Base-by-base conservation (phyloP, 2,797 vertebrate species). In the Chromis chromis region DNA sequence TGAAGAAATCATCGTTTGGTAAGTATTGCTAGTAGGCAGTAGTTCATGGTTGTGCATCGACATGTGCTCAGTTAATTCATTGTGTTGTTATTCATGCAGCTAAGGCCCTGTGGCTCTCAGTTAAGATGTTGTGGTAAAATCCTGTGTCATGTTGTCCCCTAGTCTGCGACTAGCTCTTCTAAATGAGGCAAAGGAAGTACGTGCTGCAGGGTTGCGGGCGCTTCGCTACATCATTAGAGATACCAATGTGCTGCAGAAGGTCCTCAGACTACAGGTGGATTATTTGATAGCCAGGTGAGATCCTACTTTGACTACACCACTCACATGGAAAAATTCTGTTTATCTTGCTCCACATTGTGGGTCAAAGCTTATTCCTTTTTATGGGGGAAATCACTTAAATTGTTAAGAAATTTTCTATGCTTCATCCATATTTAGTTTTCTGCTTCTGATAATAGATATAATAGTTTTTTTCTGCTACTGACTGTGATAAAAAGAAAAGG, bases 1-100 rank as follows among this genome's bases (percentile, higher is more conserved):
- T 83, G 97, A 99, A 92, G 96, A 98, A 94, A 98, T 99, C 87
- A 99, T 99, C 84, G 95, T 99, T 92, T 99, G 98, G 98, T 99
- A 94, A 96, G 96, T 95, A 10, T 49, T 46, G 6, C 57, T 24
- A 12, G 1, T 6, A 36, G 19, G 19, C 6, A 13, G 9, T 36
- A 25, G 13, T 42, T 22, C 16, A 31, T 55, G 16, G 54, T 36
- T 13, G n/a, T 42, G 44, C 57, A n/a, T 53, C 12, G 3, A 17
- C 13, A 21, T 53, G 12, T 27, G 5, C 19, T 52, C n/a, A 36
- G 21, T 71, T 70, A 61, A 11, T 58, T 50, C 4, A 57, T 13
- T 1, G 1, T 46, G 28, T 52, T 74, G 3, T 46, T 0, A 11
- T 36, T 3, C 9, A 31, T 36, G 33, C 33, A 36, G 33, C 33